Percentiles rank a stretch among this genome's conserved stretches.
Evolutionary conservation across 2,797 vertebrate species (phyloP).

Genomic region (Anguilla pacifica): DNA sequence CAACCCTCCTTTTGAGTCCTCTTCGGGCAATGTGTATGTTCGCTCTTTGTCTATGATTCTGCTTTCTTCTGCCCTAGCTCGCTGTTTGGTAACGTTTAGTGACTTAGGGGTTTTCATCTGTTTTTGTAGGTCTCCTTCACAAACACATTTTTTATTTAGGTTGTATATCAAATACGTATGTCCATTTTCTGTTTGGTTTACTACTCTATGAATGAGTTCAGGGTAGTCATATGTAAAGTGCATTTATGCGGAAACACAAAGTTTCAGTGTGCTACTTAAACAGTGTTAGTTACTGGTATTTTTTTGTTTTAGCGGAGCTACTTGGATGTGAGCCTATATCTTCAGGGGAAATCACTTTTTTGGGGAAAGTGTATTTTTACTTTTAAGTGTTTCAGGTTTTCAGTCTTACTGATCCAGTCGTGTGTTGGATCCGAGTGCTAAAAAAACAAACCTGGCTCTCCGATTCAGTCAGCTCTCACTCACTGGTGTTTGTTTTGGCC

Average conservation of each 20-base stretch:
- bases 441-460: neutral
- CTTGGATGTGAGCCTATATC: neutral
- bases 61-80: neutral
- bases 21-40: constrained; percentile 13
- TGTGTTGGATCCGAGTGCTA: neutral
- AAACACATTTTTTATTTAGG: neutral
- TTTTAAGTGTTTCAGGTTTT: neutral
- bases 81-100: no score
- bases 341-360: neutral
- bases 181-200: neutral
- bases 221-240: neutral
- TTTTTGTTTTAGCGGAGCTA: neutral
- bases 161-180: neutral
- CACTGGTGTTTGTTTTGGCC: neutral
- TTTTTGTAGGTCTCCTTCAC: neutral
- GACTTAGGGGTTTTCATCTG: no score
- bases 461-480: neutral
- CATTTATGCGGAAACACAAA: neutral
- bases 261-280: neutral
- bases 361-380: neutral
- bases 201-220: neutral
- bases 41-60: neutral
- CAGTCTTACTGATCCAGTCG: neutral
- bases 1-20: neutral
- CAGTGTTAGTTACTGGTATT: neutral